phyloP scores from a whole-genome alignment of 2,888 invertebrate genomes.

The Aphrophora alni region DNA sequence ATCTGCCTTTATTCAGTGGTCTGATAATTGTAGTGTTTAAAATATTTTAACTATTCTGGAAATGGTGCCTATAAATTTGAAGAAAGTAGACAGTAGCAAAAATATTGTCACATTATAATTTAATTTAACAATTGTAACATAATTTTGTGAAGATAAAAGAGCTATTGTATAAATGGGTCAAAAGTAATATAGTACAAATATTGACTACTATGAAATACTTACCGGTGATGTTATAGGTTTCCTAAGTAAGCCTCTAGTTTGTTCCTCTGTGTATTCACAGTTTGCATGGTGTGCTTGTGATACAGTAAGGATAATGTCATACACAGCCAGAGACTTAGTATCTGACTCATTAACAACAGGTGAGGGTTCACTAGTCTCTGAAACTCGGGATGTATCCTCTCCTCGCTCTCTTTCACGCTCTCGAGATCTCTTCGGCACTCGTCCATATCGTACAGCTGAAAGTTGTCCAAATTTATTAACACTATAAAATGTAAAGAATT shows the following conservation, averaged over 20 bases:
- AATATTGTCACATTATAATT: no score
- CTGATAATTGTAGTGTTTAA: no score
- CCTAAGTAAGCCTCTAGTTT: constrained; percentile 71
- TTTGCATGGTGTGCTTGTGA: constrained; percentile 86
- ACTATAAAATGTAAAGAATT: background rate
- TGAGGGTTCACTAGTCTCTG: constrained; percentile 45
- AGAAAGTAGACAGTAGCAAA: no score
- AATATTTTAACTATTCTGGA: no score
- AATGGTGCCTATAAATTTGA: no score
- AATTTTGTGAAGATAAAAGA: no score
- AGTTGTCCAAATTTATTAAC: constrained; percentile 10
- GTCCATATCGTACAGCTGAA: constrained; percentile 92
- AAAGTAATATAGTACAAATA: no score
- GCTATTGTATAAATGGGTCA: no score
- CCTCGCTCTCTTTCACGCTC: constrained; percentile 72
- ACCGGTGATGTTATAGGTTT: constrained; percentile 72
- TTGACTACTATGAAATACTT: no score
- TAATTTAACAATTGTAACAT: no score
- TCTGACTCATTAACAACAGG: constrained; percentile 37
- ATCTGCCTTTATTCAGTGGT: no score
- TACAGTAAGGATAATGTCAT: constrained; percentile 80
- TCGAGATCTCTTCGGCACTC: constrained; percentile 92
- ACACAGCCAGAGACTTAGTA: constrained; percentile 57
- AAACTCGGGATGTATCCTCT: constrained; percentile 54
- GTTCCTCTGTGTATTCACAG: constrained; percentile 88